A percentile compares a stretch with the other conserved stretches of the same genome.
Evolutionary conservation across 2,113 vertebrate species (phyloP).

Genomic region (Xiphophorus couchianus): DNA sequence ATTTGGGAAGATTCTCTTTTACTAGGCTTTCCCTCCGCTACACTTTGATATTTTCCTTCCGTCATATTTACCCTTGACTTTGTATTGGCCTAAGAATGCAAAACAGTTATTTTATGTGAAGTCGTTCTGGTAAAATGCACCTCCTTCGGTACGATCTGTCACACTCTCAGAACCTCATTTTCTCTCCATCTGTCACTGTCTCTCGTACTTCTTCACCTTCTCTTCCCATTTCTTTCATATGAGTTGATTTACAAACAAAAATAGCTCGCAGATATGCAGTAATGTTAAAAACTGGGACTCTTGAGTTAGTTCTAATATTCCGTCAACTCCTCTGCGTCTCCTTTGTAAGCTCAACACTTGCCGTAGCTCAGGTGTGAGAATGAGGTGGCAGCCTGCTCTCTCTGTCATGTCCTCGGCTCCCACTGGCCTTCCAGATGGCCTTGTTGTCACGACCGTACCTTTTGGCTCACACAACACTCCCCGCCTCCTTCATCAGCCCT

Average conservation of each 20-base stretch:
- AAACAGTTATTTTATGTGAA: slow-evolving; percentile 25
- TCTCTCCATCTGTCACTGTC: slow-evolving; percentile 45
- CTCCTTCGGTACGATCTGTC: slow-evolving; percentile 26
- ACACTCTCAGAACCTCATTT: slow-evolving; percentile 32
- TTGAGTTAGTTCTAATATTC: slow-evolving; percentile 12
- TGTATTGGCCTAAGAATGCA: slow-evolving; percentile 2
- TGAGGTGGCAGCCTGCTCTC: slow-evolving; percentile 59
- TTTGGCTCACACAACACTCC: slow-evolving; percentile 29
- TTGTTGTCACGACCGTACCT: slow-evolving; percentile 31
- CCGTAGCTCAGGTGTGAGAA: slow-evolving; percentile 43
- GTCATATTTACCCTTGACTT: neutral
- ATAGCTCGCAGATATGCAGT: slow-evolving; percentile 13
- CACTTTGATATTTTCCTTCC: neutral
- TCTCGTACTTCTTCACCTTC: slow-evolving; percentile 13
- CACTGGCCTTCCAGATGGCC: slow-evolving; percentile 69
- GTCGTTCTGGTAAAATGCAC: slow-evolving; percentile 11
- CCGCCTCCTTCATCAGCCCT: slow-evolving; percentile 1
- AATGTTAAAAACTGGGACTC: slow-evolving; percentile 11
- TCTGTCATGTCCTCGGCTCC: slow-evolving; percentile 50
- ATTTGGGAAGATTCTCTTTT: neutral
- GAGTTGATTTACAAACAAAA: slow-evolving; percentile 13
- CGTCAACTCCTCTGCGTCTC: neutral
- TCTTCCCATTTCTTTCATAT: slow-evolving; percentile 8
- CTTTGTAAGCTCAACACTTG: slow-evolving; percentile 5
- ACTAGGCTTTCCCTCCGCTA: neutral